Percentiles rank a stretch among this genome's conserved stretches.
Conservation (phyloP, 2,888 invertebrate genomes). For the Actias luna region DNA sequence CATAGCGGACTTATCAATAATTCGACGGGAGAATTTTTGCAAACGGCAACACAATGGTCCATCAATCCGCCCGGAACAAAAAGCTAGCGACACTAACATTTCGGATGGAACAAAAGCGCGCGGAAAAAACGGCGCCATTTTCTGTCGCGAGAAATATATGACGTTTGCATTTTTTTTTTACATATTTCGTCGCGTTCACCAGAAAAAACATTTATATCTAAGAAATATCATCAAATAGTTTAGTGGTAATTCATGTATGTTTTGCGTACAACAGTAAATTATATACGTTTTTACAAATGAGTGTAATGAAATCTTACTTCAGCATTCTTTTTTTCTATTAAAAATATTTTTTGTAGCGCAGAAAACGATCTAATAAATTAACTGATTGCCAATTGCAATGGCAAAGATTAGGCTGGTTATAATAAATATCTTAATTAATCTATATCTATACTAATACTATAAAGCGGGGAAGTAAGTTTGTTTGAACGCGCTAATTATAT, state of each 20-base stretch:
- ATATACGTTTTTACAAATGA: too few species aligned
- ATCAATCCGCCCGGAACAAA: constrained; percentile 62
- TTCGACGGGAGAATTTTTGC: constrained; percentile 64
- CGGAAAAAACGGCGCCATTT: constrained; percentile 24
- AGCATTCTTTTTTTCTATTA: too few species aligned
- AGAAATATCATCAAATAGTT: not conserved
- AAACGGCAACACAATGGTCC: constrained; percentile 72
- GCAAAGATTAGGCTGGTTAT: too few species aligned
- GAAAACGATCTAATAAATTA: too few species aligned
- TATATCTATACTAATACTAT: too few species aligned
- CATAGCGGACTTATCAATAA: constrained; percentile 64
- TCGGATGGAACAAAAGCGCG: constrained; percentile 51
- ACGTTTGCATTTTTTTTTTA: constrained; percentile 3
- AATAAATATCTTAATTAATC: too few species aligned
- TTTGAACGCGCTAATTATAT: too few species aligned
- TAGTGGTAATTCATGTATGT: not conserved
- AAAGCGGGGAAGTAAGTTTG: too few species aligned
- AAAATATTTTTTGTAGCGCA: too few species aligned
- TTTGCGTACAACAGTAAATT: not conserved
- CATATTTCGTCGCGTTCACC: not conserved
- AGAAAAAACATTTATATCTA: not conserved
- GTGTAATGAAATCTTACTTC: too few species aligned
- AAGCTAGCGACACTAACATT: constrained; percentile 66
- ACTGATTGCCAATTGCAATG: too few species aligned
- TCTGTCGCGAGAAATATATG: not conserved